Conservation (phyloP, 2,113 vertebrate genomes). For the Trinectes maculatus region DNA sequence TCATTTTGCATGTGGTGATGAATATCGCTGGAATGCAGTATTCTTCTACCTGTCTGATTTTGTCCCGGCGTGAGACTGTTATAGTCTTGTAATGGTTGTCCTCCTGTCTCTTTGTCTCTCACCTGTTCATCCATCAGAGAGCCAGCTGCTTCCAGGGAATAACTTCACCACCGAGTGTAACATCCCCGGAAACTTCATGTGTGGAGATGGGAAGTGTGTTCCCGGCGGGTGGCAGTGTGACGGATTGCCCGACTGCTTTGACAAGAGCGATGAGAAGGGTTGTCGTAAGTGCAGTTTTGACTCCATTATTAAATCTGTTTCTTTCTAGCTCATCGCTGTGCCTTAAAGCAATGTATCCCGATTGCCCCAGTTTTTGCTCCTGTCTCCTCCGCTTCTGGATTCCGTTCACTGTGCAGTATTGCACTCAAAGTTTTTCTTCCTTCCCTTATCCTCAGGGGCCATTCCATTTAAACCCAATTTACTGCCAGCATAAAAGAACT, state of each 20-base stretch:
- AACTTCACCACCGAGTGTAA: constrained; percentile 97
- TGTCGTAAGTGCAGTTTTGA: constrained; percentile 89
- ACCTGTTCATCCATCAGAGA: constrained; percentile 80
- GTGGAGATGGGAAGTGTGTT: constrained; percentile 92
- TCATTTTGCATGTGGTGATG: constrained; percentile 34
- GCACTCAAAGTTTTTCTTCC: constrained; percentile 4
- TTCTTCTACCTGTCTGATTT: constrained; percentile 26
- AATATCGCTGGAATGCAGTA: constrained; percentile 18
- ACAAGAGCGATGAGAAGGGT: constrained; percentile 94
- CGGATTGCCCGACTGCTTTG: constrained; percentile 91
- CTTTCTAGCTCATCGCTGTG: background rate
- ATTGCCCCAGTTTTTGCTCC: constrained; percentile 16
- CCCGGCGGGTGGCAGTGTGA: constrained; percentile 94
- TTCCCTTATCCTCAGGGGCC: constrained; percentile 19
- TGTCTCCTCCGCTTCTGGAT: constrained; percentile 30
- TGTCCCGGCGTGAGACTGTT: constrained; percentile 24
- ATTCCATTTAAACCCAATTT: constrained; percentile 43
- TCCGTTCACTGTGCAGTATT: constrained; percentile 1
- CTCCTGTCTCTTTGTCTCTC: background rate
- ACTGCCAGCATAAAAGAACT: constrained; percentile 46
- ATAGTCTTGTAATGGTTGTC: constrained; percentile 11
- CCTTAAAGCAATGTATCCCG: constrained; percentile 3
- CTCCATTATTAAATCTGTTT: constrained; percentile 2
- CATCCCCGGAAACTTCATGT: constrained; percentile 97
- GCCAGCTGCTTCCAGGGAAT: constrained; percentile 93